Conservation (phyloP, 2,113 vertebrate genomes). For the Vicugna pacos region DNA sequence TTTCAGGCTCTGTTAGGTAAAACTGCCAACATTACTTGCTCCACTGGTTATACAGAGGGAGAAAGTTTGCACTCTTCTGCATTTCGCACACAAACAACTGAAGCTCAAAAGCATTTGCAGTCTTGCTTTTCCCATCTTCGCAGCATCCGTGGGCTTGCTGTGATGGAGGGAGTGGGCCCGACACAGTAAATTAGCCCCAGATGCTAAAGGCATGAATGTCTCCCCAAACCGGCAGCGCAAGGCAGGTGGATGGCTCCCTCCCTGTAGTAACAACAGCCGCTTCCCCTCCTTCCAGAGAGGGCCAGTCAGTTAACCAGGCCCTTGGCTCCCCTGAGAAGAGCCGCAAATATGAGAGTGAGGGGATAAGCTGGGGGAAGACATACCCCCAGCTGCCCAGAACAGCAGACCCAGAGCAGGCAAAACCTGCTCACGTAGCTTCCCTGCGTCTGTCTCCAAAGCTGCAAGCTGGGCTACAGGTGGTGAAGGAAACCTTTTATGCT, state of each 20-base stretch:
- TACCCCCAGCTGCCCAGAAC: background rate
- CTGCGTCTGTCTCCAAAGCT: background rate
- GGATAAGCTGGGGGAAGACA: background rate
- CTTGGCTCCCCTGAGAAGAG: background rate
- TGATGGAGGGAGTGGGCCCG: background rate
- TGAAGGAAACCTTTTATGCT: background rate
- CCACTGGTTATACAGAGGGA: background rate
- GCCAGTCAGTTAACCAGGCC: background rate
- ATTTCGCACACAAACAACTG: background rate
- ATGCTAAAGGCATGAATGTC: background rate
- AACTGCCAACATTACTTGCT: constrained; percentile 29
- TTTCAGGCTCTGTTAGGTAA: constrained; percentile 52
- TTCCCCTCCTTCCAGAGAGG: background rate
- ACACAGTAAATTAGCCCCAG: background rate
- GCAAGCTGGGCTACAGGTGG: background rate
- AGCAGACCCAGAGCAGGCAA: background rate
- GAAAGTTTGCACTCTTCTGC: constrained; percentile 2
- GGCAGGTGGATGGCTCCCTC: background rate
- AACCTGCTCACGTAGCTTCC: background rate
- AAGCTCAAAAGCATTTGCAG: background rate
- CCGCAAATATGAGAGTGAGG: background rate
- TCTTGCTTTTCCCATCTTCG: background rate
- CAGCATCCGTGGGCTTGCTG: background rate
- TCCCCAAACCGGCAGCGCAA: background rate
- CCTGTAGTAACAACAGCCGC: background rate